These are phyloP conservation scores for Okapia johnstoni DNA, from an alignment of 2,113 vertebrate species.

Conservation along the genomic window DNA sequence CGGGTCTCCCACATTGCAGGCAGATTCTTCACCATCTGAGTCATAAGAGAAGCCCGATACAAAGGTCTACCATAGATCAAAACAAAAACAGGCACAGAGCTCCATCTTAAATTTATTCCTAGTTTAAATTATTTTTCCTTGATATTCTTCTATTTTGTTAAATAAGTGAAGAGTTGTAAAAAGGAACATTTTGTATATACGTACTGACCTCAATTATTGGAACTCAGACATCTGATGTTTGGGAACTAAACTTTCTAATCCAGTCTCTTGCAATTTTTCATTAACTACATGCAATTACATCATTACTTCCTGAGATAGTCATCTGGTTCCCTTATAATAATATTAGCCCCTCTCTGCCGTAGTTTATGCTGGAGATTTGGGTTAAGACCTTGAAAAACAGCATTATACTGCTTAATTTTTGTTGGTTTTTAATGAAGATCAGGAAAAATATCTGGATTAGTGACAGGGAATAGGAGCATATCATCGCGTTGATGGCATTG, in stretches of 20 bases:
- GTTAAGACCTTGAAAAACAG: conserved; percentile 43
- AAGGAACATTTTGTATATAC: not conserved
- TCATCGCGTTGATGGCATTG: not conserved
- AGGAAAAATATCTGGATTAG: not conserved
- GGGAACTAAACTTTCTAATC: not conserved
- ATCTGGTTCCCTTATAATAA: not conserved
- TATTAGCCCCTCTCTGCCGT: not conserved
- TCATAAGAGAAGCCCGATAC: accelerated
- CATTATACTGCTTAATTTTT: conserved; percentile 32
- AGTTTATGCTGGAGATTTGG: not conserved
- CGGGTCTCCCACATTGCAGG: not conserved
- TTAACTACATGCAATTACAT: not conserved
- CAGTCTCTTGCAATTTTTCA: not conserved
- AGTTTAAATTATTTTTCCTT: not conserved
- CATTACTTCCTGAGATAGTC: not conserved
- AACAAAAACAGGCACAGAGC: not conserved
- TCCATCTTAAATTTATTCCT: not conserved
- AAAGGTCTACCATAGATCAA: not conserved
- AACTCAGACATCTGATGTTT: not conserved
- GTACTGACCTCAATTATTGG: not conserved
- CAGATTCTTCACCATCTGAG: not conserved
- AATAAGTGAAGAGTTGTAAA: not conserved
- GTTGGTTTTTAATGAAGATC: not conserved
- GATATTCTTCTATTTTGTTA: not conserved
- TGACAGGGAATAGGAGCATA: not conserved